These are phyloP conservation scores for Ooceraea biroi DNA, from an alignment of 1,140 invertebrate species.

Conservation along the genomic window DNA sequence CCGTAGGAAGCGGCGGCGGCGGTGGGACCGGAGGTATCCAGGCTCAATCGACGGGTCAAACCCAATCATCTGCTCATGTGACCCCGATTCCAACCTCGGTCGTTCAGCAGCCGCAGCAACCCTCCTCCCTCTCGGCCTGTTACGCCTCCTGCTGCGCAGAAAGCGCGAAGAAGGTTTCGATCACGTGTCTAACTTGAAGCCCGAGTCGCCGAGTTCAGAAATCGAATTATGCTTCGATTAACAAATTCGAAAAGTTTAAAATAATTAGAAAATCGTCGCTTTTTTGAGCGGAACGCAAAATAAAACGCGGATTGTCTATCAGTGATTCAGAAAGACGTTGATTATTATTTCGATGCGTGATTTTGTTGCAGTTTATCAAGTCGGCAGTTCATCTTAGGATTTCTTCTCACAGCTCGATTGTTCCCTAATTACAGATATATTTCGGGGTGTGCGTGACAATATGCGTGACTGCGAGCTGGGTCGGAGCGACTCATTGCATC, in stretches of 20 bases:
- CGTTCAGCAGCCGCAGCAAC: conserved; percentile 77
- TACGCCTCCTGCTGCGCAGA: conserved; percentile 83
- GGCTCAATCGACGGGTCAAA: conserved; percentile 77
- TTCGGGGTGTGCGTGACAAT: conserved; percentile 94
- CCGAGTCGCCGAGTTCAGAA: background rate
- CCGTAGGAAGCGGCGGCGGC: conserved; percentile 66
- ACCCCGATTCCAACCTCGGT: conserved; percentile 73
- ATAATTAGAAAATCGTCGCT: no score
- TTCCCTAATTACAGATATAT: conserved; percentile 90
- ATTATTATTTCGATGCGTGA: background rate
- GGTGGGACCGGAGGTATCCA: conserved; percentile 54
- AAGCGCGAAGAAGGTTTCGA: conserved; percentile 82
- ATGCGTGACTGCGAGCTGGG: conserved; percentile 94
- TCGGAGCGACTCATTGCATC: conserved; percentile 94
- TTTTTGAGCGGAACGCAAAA: background rate
- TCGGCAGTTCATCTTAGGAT: background rate
- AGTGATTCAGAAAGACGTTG: background rate
- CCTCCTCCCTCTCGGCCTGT: conserved; percentile 78
- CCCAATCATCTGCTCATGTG: conserved; percentile 77
- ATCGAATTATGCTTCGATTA: background rate
- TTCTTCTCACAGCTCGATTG: background rate
- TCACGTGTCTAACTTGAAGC: background rate
- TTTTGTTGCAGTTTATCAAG: no score
- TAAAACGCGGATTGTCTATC: background rate
- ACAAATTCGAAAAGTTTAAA: background rate